Conservation (phyloP, 2,888 invertebrate genomes). For the Gastracanthus pulcherrimus region DNA sequence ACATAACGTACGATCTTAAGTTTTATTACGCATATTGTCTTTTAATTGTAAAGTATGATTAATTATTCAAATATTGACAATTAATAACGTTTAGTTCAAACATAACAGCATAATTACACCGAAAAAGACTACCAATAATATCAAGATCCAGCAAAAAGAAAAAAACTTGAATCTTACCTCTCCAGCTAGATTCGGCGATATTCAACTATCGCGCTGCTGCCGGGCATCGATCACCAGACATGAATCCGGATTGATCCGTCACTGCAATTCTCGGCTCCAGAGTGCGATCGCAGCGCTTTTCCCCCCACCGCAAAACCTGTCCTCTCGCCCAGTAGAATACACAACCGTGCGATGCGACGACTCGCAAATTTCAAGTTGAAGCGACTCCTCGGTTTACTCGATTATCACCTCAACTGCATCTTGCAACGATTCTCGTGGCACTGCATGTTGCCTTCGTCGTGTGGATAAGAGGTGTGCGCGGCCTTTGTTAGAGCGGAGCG, state of each 20-base stretch:
- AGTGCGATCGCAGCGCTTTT: conserved; percentile 36
- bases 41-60: no score
- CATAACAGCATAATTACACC: no score
- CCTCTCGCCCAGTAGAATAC: not conserved
- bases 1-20: no score
- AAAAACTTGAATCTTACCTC: not conserved
- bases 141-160: no score
- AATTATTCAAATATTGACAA: no score
- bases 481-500: not conserved
- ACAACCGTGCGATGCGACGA: not conserved
- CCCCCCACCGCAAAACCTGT: not conserved
- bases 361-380: not conserved
- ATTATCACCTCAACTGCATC: not conserved
- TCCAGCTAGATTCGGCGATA: not conserved
- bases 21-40: no score
- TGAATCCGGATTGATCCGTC: not conserved
- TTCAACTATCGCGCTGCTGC: not conserved
- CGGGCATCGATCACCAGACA: not conserved
- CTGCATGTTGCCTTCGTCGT: not conserved
- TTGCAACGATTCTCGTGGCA: no score
- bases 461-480: no score
- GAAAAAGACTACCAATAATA: no score
- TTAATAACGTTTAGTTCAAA: no score
- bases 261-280: not conserved
- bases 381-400: not conserved